A percentile compares a stretch with the other conserved stretches of the same genome.
Evolutionary conservation across 1,140 invertebrate genomes (phyloP).

Genomic region (Aphaenogaster floridana): DNA sequence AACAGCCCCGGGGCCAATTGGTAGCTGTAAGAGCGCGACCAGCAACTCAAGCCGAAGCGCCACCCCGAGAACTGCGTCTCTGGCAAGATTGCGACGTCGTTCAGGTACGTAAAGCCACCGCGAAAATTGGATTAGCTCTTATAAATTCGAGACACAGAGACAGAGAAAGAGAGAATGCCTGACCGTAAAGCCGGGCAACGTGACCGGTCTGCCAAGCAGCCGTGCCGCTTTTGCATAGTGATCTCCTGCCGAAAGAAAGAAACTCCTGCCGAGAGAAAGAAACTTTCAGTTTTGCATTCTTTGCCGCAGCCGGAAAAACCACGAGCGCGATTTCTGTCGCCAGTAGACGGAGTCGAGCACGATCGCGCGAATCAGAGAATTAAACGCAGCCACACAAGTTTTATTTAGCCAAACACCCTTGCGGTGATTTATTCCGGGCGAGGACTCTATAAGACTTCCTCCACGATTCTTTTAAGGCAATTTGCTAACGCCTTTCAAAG

Average conservation of each 20-base stretch:
- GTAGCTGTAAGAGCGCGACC: conserved; percentile 90
- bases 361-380: conserved; percentile 9
- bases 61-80: conserved; percentile 86
- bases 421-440: background rate
- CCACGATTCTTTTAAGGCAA: background rate
- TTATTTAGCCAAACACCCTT: background rate
- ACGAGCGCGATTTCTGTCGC: background rate
- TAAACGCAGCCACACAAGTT: conserved; percentile 51
- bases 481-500: background rate
- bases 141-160: conserved; percentile 63
- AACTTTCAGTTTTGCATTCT: conserved; percentile 49
- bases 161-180: background rate
- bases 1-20: conserved; percentile 94
- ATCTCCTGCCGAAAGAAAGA: background rate
- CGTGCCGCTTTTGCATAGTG: conserved; percentile 33
- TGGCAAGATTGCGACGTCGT: conserved; percentile 96
- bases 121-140: conserved; percentile 64
- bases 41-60: conserved; percentile 82
- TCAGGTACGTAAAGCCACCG: conserved; percentile 85
- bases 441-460: background rate
- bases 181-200: conserved; percentile 4
- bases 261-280: background rate
- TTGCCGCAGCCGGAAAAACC: background rate
- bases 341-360: no score
- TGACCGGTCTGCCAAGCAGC: conserved; percentile 48